Conservation (phyloP, 2,113 vertebrate genomes). For the Sphaerodactylus townsendi region DNA sequence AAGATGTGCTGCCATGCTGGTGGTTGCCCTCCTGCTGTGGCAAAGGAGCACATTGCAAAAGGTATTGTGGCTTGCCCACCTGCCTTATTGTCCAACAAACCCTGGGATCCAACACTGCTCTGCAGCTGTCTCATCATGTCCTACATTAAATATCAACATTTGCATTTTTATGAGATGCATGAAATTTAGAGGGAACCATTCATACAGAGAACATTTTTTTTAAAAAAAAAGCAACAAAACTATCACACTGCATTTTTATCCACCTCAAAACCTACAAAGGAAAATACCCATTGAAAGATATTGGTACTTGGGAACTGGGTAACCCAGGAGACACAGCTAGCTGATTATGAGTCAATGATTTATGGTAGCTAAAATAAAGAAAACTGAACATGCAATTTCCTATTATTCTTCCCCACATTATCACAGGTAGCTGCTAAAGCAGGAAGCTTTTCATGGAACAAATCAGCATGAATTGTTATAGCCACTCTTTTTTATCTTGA, state of each 20-base stretch:
- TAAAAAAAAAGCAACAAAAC: constrained; percentile 26
- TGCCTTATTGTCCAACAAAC: not conserved
- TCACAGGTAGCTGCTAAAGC: constrained; percentile 15
- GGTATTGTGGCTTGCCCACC: too few relatives aligned
- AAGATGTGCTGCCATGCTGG: not conserved
- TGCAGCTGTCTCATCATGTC: not conserved
- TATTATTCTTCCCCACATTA: constrained; percentile 52
- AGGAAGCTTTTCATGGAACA: constrained; percentile 8
- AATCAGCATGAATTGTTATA: constrained; percentile 9
- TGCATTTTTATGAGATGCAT: constrained; percentile 34
- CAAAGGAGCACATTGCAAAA: not conserved
- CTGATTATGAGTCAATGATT: constrained; percentile 54
- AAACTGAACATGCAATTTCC: constrained; percentile 55
- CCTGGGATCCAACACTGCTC: not conserved
- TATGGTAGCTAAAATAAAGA: constrained; percentile 44
- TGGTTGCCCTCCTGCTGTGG: not conserved
- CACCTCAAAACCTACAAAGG: constrained; percentile 18
- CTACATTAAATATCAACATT: not conserved
- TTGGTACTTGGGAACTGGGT: not conserved
- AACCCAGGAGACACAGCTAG: constrained; percentile 9
- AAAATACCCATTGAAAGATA: not conserved
- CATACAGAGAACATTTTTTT: constrained; percentile 20
- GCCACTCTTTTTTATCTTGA: not conserved
- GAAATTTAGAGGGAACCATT: not conserved
- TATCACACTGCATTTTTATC: constrained; percentile 37